phyloP scores from a whole-genome alignment of 2,888 invertebrate genomes.

The Leucophora obtusa region DNA sequence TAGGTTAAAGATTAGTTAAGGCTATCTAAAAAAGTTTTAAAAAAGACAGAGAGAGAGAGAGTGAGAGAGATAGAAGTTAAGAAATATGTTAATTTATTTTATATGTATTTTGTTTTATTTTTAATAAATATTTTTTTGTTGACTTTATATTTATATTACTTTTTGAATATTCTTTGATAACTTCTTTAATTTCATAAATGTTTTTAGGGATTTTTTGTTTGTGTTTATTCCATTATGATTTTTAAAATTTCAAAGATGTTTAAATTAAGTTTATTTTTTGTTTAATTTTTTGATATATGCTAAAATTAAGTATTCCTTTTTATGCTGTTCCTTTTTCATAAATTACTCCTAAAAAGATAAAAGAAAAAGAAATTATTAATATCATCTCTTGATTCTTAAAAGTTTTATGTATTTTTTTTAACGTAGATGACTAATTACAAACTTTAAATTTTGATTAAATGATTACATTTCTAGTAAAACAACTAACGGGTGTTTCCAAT shows the following conservation, averaged over 20 bases:
- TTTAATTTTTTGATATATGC: constrained; percentile 65
- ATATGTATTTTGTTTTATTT: constrained; percentile 27
- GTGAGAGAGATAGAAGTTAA: constrained; percentile 41
- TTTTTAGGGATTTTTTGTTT: constrained; percentile 36
- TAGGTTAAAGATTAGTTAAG: constrained; percentile 61
- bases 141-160: constrained; percentile 31
- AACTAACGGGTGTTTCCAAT: too few relatives aligned
- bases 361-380: background rate
- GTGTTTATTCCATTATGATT: constrained; percentile 26
- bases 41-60: constrained; percentile 8
- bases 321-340: constrained; percentile 37
- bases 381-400: too few relatives aligned
- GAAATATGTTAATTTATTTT: constrained; percentile 35
- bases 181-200: constrained; percentile 54
- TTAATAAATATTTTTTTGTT: constrained; percentile 27
- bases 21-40: constrained; percentile 58
- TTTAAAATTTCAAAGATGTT: constrained; percentile 44
- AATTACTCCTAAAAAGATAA: constrained; percentile 48
- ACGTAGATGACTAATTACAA: too few relatives aligned
- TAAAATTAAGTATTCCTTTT: constrained; percentile 46
- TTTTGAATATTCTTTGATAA: constrained; percentile 41
- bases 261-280: constrained; percentile 48
- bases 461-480: too few relatives aligned
- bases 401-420: too few relatives aligned
- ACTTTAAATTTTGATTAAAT: too few relatives aligned